A percentile compares a stretch with the other conserved stretches of the same genome.
Evolutionary conservation across 2,888 invertebrate species (phyloP).

Genomic region (Crossocerus cetratus): DNA sequence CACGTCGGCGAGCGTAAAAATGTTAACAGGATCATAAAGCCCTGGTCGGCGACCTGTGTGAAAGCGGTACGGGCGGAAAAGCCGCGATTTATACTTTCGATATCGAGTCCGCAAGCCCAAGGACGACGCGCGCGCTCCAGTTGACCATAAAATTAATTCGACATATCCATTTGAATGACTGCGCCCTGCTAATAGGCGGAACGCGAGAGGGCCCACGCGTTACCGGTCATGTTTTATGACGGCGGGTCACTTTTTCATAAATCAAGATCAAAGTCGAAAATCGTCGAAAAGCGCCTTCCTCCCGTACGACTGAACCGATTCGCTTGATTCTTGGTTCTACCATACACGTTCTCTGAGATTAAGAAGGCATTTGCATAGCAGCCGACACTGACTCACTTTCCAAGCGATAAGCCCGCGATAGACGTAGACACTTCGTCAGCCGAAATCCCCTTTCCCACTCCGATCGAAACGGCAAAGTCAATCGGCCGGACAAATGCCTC

Average conservation of each 20-base stretch:
- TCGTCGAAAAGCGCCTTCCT: too few relatives aligned
- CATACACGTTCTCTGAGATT: neutral
- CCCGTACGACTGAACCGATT: too few relatives aligned
- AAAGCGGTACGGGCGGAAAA: conserved; percentile 7
- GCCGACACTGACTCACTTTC: neutral
- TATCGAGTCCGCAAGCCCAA: conserved; percentile 5
- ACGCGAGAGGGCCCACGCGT: too few relatives aligned
- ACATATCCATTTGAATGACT: conserved; percentile 28
- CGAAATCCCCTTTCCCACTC: neutral
- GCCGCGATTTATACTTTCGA: conserved; percentile 30
- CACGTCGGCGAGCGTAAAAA: conserved; percentile 4
- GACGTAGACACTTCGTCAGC: neutral
- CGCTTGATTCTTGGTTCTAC: too few relatives aligned
- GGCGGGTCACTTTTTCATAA: too few relatives aligned
- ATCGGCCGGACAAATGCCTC: conserved; percentile 7
- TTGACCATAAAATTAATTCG: conserved; percentile 24
- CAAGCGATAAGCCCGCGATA: neutral
- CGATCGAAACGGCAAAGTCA: conserved; percentile 4
- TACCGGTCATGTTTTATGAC: too few relatives aligned
- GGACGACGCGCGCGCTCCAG: neutral
- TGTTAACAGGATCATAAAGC: conserved; percentile 13
- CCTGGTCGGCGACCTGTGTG: neutral
- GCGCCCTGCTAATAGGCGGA: too few relatives aligned
- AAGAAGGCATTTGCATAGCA: neutral
- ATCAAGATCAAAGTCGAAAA: too few relatives aligned